Percentiles rank a stretch among this genome's conserved stretches.
These are phyloP conservation scores for Dione vanillae DNA, from an alignment of 2,888 invertebrate species.

Conservation along the genomic window DNA sequence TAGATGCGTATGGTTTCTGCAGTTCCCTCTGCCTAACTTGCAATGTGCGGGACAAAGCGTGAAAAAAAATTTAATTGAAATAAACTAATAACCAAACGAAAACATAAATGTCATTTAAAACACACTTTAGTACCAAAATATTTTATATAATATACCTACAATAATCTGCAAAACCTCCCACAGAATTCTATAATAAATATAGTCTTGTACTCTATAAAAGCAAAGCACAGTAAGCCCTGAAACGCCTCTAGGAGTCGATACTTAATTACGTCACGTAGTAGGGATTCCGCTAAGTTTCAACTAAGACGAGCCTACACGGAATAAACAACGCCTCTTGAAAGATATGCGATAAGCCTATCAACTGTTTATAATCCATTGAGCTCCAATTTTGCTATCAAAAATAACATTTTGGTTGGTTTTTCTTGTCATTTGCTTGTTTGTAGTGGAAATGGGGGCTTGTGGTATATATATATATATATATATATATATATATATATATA, in stretches of 20 bases:
- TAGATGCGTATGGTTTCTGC: too few relatives aligned
- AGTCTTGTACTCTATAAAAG: slow-evolving; percentile 37
- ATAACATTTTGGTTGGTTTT: slow-evolving; percentile 7
- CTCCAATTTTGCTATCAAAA: slow-evolving; percentile 8
- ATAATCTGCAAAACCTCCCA: neutral
- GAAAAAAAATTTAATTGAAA: too few relatives aligned
- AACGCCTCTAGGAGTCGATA: slow-evolving; percentile 52
- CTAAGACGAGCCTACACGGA: slow-evolving; percentile 63
- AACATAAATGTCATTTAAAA: too few relatives aligned
- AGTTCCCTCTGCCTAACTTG: too few relatives aligned
- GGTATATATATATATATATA: too few relatives aligned
- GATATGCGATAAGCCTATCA: slow-evolving; percentile 70
- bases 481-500: too few relatives aligned
- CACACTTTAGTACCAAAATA: neutral
- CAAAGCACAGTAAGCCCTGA: slow-evolving; percentile 45
- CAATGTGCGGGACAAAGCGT: too few relatives aligned
- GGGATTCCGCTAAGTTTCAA: slow-evolving; percentile 69
- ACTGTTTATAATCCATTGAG: slow-evolving; percentile 61
- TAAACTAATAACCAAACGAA: too few relatives aligned
- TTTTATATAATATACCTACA: too few relatives aligned
- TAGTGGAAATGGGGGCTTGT: too few relatives aligned
- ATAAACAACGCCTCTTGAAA: slow-evolving; percentile 57
- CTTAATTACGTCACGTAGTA: slow-evolving; percentile 72
- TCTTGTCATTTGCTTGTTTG: neutral
- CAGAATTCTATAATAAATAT: slow-evolving; percentile 36